A percentile compares a stretch with the other conserved stretches of the same genome.
Evolutionary conservation across 2,113 vertebrate species (phyloP).

Genomic region (Bufo gargarizans): DNA sequence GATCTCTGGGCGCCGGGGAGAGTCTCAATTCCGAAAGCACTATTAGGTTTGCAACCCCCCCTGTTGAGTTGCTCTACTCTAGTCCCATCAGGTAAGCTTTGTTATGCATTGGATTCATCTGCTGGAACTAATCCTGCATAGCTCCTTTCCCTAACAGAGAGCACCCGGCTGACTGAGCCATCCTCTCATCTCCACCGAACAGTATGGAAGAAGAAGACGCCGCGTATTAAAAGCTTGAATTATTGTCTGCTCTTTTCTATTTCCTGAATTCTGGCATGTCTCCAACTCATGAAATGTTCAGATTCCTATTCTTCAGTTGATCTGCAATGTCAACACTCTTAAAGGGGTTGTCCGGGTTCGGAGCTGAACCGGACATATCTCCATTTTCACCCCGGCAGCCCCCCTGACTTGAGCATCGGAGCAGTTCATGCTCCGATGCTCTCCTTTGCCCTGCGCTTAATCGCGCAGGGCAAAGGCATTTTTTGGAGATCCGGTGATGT

Average conservation of each 20-base stretch:
- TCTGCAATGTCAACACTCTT: too few relatives aligned
- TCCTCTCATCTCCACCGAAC: conserved; percentile 23
- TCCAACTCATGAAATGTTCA: not conserved
- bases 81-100: conserved; percentile 70
- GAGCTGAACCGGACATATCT: too few relatives aligned
- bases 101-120: conserved; percentile 69
- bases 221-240: not conserved
- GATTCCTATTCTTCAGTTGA: not conserved
- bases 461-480: too few relatives aligned
- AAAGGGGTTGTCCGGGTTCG: not conserved
- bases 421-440: too few relatives aligned
- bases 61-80: conserved; percentile 71
- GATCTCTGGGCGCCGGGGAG: conserved; percentile 64
- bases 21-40: conserved; percentile 72
- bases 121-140: conserved; percentile 66
- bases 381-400: too few relatives aligned
- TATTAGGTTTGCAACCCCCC: conserved; percentile 71
- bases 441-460: too few relatives aligned
- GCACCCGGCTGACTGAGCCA: conserved; percentile 60
- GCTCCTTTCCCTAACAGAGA: conserved; percentile 59
- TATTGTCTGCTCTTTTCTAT: not conserved
- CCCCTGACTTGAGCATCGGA: too few relatives aligned
- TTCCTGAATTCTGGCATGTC: not conserved
- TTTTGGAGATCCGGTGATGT: too few relatives aligned
- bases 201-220: not conserved